These are phyloP conservation scores for Neuroscelio doddi DNA, from an alignment of 2,888 invertebrate species.

Conservation along the genomic window DNA sequence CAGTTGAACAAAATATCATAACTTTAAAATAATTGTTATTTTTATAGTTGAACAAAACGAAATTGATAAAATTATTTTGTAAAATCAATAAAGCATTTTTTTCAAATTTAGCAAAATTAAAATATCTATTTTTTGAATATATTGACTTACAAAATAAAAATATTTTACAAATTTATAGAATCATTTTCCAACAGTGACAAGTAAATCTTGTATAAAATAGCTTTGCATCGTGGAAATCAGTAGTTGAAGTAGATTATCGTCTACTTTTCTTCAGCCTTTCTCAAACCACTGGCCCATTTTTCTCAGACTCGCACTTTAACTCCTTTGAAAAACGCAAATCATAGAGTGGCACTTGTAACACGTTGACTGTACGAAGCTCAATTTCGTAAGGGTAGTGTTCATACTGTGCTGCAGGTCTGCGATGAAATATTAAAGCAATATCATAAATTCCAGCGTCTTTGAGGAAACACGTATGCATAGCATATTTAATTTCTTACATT, in stretches of 20 bases:
- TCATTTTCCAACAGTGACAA: slow-evolving; percentile 26
- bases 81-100: background rate
- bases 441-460: slow-evolving; percentile 4
- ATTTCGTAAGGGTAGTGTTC: slow-evolving; percentile 34
- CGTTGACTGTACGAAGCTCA: slow-evolving; percentile 45
- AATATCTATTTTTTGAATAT: too few species aligned
- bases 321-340: slow-evolving; percentile 44
- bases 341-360: slow-evolving; percentile 45
- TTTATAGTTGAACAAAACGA: too few species aligned
- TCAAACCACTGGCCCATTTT: slow-evolving; percentile 44
- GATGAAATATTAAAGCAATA: slow-evolving; percentile 26
- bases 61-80: background rate
- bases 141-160: background rate
- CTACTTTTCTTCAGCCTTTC: slow-evolving; percentile 42
- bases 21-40: too few species aligned
- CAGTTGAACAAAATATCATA: too few species aligned
- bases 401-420: slow-evolving; percentile 25
- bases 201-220: slow-evolving; percentile 25
- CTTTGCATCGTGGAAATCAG: slow-evolving; percentile 44
- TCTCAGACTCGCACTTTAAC: slow-evolving; percentile 44
- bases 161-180: slow-evolving; percentile 13
- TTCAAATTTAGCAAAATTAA: too few species aligned
- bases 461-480: too few species aligned
- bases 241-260: slow-evolving; percentile 56
- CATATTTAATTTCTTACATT: too few species aligned